Evolutionary conservation across 2,113 vertebrate species (phyloP).

Genomic region (Argyrosomus japonicus): DNA sequence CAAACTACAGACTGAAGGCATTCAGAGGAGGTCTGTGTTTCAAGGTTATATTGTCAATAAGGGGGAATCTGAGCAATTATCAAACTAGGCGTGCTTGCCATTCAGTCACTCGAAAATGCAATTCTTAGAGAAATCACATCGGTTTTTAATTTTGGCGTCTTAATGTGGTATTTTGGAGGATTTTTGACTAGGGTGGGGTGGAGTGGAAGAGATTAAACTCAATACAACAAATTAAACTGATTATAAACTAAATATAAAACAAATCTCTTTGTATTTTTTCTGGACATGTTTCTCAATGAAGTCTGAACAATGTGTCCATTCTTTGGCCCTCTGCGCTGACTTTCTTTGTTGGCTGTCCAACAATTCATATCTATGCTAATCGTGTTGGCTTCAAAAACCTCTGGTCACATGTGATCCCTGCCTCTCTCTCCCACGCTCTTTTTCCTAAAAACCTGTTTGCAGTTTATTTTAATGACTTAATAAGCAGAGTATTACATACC

Average conservation of each 20-base stretch:
- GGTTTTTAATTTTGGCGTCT: no score
- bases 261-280: background rate
- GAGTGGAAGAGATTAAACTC: no score
- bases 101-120: no score
- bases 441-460: background rate
- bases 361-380: background rate
- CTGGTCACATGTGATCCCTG: background rate
- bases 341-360: background rate
- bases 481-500: no score
- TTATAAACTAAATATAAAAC: background rate
- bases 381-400: background rate
- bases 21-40: no score
- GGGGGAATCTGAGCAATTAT: no score
- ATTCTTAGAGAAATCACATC: no score
- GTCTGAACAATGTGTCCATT: conserved; percentile 2
- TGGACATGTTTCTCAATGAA: background rate
- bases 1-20: no score
- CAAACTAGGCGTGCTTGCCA: no score
- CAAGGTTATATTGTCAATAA: no score
- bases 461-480: background rate
- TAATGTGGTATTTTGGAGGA: no score
- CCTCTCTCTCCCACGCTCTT: background rate
- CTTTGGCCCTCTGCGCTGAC: background rate
- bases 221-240: background rate
- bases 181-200: no score